Base-by-base conservation (phyloP, 2,797 vertebrate genomes). In the Parauchenoglanis punctatus region DNA sequence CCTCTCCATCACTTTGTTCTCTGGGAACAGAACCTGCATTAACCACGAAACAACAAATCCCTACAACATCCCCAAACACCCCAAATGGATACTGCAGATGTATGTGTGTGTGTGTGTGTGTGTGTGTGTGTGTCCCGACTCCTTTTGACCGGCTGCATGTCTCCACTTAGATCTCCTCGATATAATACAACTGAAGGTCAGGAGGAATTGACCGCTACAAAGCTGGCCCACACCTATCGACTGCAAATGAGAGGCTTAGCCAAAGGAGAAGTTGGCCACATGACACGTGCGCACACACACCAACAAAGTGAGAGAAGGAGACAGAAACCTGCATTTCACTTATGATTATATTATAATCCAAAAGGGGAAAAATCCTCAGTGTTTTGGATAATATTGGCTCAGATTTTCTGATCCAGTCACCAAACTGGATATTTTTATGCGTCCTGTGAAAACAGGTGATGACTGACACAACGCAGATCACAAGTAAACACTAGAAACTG, bases 161-260 rank as follows among this genome's bases (percentile, higher is more conserved):
- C 61, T 46, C 58, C 28, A 46, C 68, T 86, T 84, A 87, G 73
- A 85, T 84, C 89, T 70, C 49, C 88, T 88, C 92, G 93, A 94
- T 93, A 92, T 93, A 90, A 91, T 56, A 84, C 91, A 73, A 85
- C 89, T 94, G 95, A 96, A 96, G 95, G 95, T 96, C 95, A 95
- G 91, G 92, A 91, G 65, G 93, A 93, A 95, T 95, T 95, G 95
- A 95, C 93, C 92, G 87, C 63, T 90, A 84, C 87, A 82, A 91
- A 94, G 93, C 92, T 91, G 28, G 75, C 88, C 87, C 87, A 63
- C 88, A 70, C 52, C 87, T 90, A 93, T 94, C 70, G 95, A 95
- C 94, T 95, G 87, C 91, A 93, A 94, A 95, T 94, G 93, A 95
- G 93, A 92, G 75, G 86, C 89, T 94, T 93, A 90, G 81, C 84